phyloP scores from a whole-genome alignment of 2,797 vertebrate genomes.

The Melopsittacus undulatus region DNA sequence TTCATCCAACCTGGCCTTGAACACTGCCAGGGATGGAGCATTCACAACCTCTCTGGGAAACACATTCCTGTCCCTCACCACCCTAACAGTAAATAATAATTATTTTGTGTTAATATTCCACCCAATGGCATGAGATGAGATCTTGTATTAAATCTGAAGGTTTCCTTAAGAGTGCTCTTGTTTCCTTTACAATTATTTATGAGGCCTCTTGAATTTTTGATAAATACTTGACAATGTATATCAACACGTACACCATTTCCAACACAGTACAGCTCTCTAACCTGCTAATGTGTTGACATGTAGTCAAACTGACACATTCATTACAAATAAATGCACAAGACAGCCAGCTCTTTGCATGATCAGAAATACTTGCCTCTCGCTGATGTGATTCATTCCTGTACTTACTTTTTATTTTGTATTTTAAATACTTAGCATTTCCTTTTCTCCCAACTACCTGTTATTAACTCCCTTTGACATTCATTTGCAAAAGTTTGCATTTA shows the following conservation, averaged over 20 bases:
- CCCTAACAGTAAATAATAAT: too few relatives aligned
- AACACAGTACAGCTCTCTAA: background rate
- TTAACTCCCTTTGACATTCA: background rate
- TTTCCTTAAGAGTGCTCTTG: background rate
- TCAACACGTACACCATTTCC: background rate
- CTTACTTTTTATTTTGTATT: background rate
- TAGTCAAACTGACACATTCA: background rate
- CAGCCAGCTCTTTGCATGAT: background rate
- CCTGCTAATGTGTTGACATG: background rate
- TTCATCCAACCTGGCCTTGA: too few relatives aligned
- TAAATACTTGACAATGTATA: background rate
- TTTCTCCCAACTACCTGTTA: background rate
- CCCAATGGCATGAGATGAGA: background rate
- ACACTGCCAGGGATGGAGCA: too few relatives aligned
- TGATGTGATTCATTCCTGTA: background rate
- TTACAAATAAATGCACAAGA: background rate
- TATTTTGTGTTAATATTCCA: background rate
- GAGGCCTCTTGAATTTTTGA: background rate
- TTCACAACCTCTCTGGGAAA: too few relatives aligned
- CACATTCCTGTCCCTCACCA: too few relatives aligned
- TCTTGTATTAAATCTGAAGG: background rate
- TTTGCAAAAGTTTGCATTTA: background rate
- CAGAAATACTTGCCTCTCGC: background rate
- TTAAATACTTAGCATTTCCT: background rate
- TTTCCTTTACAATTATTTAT: background rate